Percentiles rank a stretch among this genome's conserved stretches.
These are phyloP conservation scores for Sciurus vulgaris DNA, from an alignment of 2,797 vertebrate genomes.

Conservation along the genomic window DNA sequence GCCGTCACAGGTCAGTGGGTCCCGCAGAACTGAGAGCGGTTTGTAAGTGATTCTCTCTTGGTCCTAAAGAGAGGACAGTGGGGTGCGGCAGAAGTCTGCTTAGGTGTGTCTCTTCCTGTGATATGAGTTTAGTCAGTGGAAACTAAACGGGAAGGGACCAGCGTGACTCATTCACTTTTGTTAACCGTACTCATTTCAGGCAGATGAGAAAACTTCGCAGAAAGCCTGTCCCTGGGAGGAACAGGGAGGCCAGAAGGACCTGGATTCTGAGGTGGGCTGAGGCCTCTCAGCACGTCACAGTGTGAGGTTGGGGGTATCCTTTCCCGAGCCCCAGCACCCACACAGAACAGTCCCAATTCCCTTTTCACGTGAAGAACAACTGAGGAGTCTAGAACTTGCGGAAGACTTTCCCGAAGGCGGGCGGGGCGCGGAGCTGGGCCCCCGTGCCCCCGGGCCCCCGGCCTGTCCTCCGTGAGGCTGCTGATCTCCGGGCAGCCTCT, in stretches of 20 bases:
- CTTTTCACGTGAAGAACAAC: background rate
- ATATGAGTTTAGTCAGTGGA: background rate
- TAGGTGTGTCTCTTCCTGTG: too few relatives aligned
- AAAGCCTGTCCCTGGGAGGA: background rate
- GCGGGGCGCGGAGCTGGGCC: background rate
- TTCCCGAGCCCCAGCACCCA: background rate
- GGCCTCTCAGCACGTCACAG: background rate
- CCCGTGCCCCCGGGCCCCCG: background rate
- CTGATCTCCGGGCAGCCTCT: background rate
- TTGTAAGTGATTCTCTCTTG: background rate
- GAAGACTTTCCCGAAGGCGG: background rate
- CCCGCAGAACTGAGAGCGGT: background rate
- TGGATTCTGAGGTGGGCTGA: background rate
- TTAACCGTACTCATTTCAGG: too few relatives aligned
- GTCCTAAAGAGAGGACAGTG: background rate
- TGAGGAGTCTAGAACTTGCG: background rate
- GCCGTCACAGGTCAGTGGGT: background rate
- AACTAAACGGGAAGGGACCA: background rate
- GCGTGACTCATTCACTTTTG: too few relatives aligned
- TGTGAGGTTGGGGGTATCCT: background rate
- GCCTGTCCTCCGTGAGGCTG: background rate
- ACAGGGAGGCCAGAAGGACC: background rate
- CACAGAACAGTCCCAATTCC: fast-evolving
- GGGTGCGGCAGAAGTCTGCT: background rate
- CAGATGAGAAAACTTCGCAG: background rate